Conservation (phyloP, 2,797 vertebrate genomes). For the Catharus ustulatus region DNA sequence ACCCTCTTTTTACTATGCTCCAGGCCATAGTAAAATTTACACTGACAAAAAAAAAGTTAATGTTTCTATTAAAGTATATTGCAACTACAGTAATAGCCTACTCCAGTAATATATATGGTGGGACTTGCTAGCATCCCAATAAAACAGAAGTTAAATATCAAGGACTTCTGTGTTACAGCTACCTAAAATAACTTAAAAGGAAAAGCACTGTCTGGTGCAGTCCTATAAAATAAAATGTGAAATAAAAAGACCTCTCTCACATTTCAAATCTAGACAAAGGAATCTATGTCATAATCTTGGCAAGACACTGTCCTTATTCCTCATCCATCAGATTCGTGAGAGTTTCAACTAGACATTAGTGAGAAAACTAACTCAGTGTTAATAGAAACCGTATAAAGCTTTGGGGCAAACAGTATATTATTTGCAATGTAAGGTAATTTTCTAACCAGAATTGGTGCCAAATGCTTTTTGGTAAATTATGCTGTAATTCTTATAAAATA, state of each 20-base stretch:
- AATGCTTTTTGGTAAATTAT: neutral
- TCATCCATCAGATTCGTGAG: neutral
- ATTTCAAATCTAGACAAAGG: constrained; percentile 21
- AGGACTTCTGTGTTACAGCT: neutral
- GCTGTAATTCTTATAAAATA: neutral
- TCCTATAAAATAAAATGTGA: neutral
- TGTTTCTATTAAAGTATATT: constrained; percentile 2
- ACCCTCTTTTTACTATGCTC: neutral
- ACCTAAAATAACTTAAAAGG: constrained; percentile 24
- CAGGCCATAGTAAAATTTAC: constrained; percentile 35
- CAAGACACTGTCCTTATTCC: neutral
- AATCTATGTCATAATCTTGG: constrained; percentile 2
- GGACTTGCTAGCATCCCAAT: constrained; percentile 33
- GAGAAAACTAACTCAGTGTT: neutral
- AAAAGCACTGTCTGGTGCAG: neutral
- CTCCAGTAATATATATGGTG: neutral
- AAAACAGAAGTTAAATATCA: constrained; percentile 29
- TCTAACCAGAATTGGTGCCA: neutral
- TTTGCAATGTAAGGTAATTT: neutral
- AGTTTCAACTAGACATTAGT: neutral
- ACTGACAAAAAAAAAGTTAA: neutral
- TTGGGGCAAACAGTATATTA: neutral
- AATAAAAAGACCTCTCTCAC: constrained; percentile 21
- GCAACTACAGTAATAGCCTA: neutral
- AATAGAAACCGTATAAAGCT: neutral